Base-by-base conservation (phyloP, 2,888 invertebrate genomes). In the Drosophila histrio region DNA sequence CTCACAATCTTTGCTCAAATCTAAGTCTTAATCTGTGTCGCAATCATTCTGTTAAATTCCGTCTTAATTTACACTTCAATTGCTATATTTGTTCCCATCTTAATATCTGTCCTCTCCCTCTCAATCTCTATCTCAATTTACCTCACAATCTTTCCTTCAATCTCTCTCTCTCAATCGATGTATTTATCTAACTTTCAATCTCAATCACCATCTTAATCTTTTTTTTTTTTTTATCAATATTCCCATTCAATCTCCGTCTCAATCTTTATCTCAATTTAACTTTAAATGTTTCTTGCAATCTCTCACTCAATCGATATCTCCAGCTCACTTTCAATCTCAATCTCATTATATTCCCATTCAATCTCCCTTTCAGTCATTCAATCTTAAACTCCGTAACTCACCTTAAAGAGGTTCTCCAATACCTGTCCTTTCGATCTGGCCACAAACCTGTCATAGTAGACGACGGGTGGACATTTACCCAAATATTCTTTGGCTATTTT, bases 401-500 rank as follows among this genome's bases (percentile, higher is more conserved):
- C 91, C 82, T 88, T 89, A 36, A 95, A 92, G 0, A 95, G 90
- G 62, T 93, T 92, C 89, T 94, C 93, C 72, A 95, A 88, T 9
- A 95, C 83, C 36, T 93, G 91, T 46, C 92, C 93, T 49, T 94
- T 94, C 32, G 92, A 92, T 3, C 92, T 91, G 87, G 94, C 93
- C 0, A 94, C 93, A 84, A 92, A 92, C 59, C 83, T 92, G 64
- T 96, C 95, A 75, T 95, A 95, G n/a, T 95, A 92, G 64, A 95
- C 93, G 2, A 94, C 92, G 1, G 95, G 94, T 0, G 93, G 93
- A 79, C 96, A 96, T 59, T 94, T 94, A n/a, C 90, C 91, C 22
- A 95, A 89, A 90, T 95, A 94, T 7, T 93, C 92, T 1, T 91
- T 46, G 0, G 94, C 93, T 32, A 96, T 92, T 80, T 93, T 94